Conservation (phyloP, 1,140 invertebrate species). For the Phymorhynchus buccinoides region DNA sequence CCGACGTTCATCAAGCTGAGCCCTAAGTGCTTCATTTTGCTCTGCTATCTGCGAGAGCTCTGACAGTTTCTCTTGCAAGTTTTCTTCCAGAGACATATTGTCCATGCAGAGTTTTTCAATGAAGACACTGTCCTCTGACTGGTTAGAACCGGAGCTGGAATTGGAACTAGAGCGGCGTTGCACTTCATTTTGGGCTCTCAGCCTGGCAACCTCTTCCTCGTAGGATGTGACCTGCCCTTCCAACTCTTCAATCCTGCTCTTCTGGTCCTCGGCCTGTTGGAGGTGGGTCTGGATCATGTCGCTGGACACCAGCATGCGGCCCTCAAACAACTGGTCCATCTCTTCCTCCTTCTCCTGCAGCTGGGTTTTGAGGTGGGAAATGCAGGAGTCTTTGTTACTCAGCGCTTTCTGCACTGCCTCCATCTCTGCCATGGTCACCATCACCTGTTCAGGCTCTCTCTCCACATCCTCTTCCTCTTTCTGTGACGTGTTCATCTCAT, state of each 20-base stretch:
- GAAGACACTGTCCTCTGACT: conserved; percentile 14
- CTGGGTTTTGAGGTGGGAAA: conserved; percentile 11
- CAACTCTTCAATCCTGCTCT: neutral
- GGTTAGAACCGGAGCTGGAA: conserved; percentile 7
- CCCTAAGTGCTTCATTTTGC: conserved; percentile 21
- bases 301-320: conserved; percentile 41
- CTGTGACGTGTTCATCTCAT: neutral
- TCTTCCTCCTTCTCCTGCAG: conserved; percentile 37
- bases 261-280: neutral
- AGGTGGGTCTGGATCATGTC: conserved; percentile 26
- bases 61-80: conserved; percentile 33
- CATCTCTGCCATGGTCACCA: conserved; percentile 7
- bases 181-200: neutral
- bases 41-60: conserved; percentile 16
- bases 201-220: conserved; percentile 7
- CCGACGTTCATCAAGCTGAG: conserved; percentile 38
- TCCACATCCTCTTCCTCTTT: conserved; percentile 15
- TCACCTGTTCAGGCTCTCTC: neutral
- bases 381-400: conserved; percentile 16
- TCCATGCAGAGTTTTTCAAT: conserved; percentile 31
- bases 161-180: conserved; percentile 7
- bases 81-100: conserved; percentile 40
- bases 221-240: neutral
- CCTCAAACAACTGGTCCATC: conserved; percentile 37
- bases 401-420: conserved; percentile 24